phyloP scores from a whole-genome alignment of 2,888 invertebrate species.

The Cerastoderma edule region DNA sequence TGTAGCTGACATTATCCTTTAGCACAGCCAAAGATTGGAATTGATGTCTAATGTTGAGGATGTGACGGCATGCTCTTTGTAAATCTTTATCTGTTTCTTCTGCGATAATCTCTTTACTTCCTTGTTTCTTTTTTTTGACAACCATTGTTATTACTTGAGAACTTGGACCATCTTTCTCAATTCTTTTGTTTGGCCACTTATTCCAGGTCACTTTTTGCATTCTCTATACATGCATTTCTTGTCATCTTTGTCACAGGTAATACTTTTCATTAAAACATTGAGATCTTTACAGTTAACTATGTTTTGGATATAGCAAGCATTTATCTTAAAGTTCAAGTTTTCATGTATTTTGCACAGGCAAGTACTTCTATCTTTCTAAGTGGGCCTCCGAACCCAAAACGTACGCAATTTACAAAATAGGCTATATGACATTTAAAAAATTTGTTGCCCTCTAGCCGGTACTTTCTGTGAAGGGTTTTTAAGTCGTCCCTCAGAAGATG shows the following conservation, averaged over 20 bases:
- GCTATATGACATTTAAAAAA: conserved; percentile 46
- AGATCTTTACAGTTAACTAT: conserved; percentile 25
- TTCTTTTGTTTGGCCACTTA: conserved; percentile 1
- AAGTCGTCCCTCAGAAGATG: conserved; percentile 43
- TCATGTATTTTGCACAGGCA: conserved; percentile 35
- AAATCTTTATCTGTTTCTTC: background rate
- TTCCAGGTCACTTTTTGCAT: conserved; percentile 17
- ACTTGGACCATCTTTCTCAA: conserved; percentile 10
- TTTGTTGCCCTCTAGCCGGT: conserved; percentile 28
- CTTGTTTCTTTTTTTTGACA: conserved; percentile 5
- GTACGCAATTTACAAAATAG: conserved; percentile 43
- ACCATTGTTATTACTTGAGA: background rate
- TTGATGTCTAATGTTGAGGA: conserved; percentile 58
- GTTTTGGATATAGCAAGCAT: conserved; percentile 18
- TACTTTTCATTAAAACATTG: conserved; percentile 17
- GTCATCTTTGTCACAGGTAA: conserved; percentile 30
- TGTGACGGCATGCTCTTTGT: conserved; percentile 27
- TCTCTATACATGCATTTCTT: conserved; percentile 39
- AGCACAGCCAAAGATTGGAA: conserved; percentile 42
- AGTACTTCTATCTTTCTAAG: conserved; percentile 35
- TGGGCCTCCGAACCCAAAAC: conserved; percentile 47
- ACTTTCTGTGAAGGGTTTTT: conserved; percentile 50
- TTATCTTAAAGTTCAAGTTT: conserved; percentile 37
- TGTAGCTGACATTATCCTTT: conserved; percentile 53
- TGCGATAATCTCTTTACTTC: background rate